Evolutionary conservation across 1,140 invertebrate genomes (phyloP), one percentile per base, ranked within the genome.

Genomic region (Akabosia matsudoensis): DNA sequence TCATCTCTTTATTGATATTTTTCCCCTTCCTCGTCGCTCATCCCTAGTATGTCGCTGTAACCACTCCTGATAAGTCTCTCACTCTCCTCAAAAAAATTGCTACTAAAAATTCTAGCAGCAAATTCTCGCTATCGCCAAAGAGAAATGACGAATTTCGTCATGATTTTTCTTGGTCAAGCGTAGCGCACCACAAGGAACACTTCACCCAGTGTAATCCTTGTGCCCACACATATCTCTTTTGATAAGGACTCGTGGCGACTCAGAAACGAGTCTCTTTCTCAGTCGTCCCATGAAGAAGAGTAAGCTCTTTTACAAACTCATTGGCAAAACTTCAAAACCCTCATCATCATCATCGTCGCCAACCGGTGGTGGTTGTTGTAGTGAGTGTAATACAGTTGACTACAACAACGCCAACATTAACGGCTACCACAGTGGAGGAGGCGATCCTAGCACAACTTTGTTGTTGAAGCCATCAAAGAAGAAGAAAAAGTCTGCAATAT

Each of bases 211-310:
- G 18, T 45, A 45, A 18, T 45, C 37, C 37, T 45, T 45, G 7
- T 45, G 37, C 18, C 18, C 37, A 45, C 37, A 45, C 37, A 45
- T 45, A 45, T 7, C 37, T 45, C 37, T 10, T n/a, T n/a, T 45
- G 37, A 45, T 18, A 45, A 45, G n/a, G 37, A 45, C 37, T 45
- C 37, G 37, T 18, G 37, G 37, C 37, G 37, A 45, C 37, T 45
- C 37, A 45, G 37, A 45, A 45, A 45, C 37, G 37, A 45, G 37
- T 31, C 61, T 67, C 61, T 30, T 30, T 30, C 61, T 30, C 61
- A 67, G 61, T 67, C 61, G 24, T 67, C 61, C 61, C 61, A 67
- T 67, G 61, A 67, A 24, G 61, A 67, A 67, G 13, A 61, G 14
- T 67, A 67, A 28, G 28, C 61, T 67, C 3, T 30, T 67, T 30